Conservation (phyloP, 2,888 invertebrate species). For the Cacoxenus indagator region DNA sequence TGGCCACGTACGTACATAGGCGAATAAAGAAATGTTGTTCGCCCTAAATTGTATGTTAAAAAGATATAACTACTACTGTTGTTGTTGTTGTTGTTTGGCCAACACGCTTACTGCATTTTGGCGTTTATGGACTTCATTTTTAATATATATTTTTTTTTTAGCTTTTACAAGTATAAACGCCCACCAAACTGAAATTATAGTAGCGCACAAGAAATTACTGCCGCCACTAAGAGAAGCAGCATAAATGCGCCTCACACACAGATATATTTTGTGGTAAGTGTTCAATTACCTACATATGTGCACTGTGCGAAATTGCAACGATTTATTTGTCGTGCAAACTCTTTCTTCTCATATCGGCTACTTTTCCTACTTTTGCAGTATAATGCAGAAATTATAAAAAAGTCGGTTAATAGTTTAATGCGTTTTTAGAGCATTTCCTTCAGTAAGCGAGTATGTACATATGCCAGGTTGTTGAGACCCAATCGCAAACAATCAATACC, state of each 20-base stretch:
- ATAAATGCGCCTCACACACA: neutral
- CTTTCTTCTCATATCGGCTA: neutral
- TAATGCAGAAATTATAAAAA: constrained; percentile 15
- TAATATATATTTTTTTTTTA: too few species aligned
- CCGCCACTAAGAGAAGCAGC: neutral
- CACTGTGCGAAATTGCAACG: constrained; percentile 6
- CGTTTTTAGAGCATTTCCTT: constrained; percentile 27
- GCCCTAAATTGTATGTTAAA: neutral
- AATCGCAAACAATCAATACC: constrained; percentile 11
- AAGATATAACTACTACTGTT: neutral
- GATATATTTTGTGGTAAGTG: constrained; percentile 13
- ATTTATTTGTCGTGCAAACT: neutral
- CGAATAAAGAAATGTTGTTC: neutral
- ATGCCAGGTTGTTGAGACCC: neutral
- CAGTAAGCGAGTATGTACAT: too few species aligned
- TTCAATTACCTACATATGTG: neutral
- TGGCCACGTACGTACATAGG: neutral
- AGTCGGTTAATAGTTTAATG: constrained; percentile 31
- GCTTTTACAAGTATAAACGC: neutral
- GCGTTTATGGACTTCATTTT: neutral
- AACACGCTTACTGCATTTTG: neutral
- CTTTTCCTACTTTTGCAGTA: neutral
- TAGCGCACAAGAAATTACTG: neutral
- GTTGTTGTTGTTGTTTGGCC: neutral
- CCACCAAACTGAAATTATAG: neutral